Base-by-base conservation (phyloP, 2,888 invertebrate species). In the Camponotus fellah region DNA sequence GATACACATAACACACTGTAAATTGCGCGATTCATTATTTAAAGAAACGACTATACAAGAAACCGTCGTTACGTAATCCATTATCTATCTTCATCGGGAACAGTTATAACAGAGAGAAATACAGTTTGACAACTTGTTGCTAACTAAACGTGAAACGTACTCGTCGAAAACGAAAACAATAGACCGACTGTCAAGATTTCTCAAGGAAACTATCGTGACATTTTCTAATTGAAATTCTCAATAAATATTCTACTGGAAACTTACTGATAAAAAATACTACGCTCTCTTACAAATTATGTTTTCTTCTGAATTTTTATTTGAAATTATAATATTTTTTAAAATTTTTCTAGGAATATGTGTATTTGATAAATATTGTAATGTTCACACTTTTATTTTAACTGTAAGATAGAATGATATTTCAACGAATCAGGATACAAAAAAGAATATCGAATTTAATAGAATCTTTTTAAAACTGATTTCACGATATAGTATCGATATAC, bases 121-220 rank as follows among this genome's bases (percentile, higher is more conserved):
- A 64, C 49, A 69, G 82, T 56, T 72, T 65, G 81, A 80, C 88
- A 84, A 88, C 88, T 88, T 88, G 88, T 88, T 88, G 88, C 88
- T 88, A 88, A 87, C 87, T 87, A 87, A 87, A 88, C 66, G 83
- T 60, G 79, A 34, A 53, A 79, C 84, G 85, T 65, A 83, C 49
- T 60, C 60, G 56, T 68, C 68, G 62, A 75, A 79, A 85, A 66
- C 68, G 79, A 83, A 84, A 87, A 88, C 87, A 87, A 87, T 87
- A 86, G 82, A 34, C 49, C 56, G 66, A 43, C 82, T 83, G 87
- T 88, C 87, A 86, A 87, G 87, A 88, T 88, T 86, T 87, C 87
- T 87, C 75, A 79, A 71, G 69, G 84, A 83, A 68, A 79, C 66
- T 81, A 76, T 81, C 83, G 84, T 84, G 81, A 85, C 81, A 79